Evolutionary conservation across 2,888 invertebrate genomes (phyloP).

Genomic region (Ennomos erosarius): DNA sequence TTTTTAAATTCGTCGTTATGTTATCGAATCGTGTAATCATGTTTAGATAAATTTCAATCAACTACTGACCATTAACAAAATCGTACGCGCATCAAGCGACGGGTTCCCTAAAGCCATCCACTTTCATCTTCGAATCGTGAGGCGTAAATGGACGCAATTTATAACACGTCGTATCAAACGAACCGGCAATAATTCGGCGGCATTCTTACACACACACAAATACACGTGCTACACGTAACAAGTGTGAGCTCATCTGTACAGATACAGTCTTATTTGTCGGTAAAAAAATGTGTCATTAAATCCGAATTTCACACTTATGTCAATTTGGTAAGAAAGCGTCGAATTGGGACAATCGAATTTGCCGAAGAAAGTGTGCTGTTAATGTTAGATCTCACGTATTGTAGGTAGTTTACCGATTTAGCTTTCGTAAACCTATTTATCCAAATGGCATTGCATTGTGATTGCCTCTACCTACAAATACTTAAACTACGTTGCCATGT

Average conservation of each 20-base stretch:
- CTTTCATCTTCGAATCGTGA: constrained; percentile 59
- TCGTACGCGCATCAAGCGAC: constrained; percentile 27
- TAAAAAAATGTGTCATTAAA: constrained; percentile 49
- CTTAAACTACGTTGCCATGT: no score
- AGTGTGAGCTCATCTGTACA: constrained; percentile 10
- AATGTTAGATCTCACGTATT: constrained; percentile 14
- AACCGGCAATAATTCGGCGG: constrained; percentile 58
- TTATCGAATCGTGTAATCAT: constrained; percentile 25
- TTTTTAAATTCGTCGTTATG: no score
- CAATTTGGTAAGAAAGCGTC: constrained; percentile 40
- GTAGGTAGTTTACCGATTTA: constrained; percentile 29
- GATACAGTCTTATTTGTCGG: constrained; percentile 36
- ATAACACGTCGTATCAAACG: constrained; percentile 65
- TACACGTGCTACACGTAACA: constrained; percentile 12
- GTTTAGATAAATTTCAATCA: constrained; percentile 34
- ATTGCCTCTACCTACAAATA: no score
- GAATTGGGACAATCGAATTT: constrained; percentile 42
- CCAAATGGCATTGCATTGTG: neutral
- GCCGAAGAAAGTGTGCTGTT: constrained; percentile 33
- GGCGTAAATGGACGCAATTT: constrained; percentile 70
- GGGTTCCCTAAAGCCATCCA: constrained; percentile 25
- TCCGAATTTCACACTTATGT: constrained; percentile 47
- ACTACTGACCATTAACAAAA: constrained; percentile 26
- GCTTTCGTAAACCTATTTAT: constrained; percentile 2
- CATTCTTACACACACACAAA: constrained; percentile 39